Percentiles rank a stretch among this genome's conserved stretches.
phyloP scores from a whole-genome alignment of 2,113 vertebrate genomes.

The Eptatretus burgeri region DNA sequence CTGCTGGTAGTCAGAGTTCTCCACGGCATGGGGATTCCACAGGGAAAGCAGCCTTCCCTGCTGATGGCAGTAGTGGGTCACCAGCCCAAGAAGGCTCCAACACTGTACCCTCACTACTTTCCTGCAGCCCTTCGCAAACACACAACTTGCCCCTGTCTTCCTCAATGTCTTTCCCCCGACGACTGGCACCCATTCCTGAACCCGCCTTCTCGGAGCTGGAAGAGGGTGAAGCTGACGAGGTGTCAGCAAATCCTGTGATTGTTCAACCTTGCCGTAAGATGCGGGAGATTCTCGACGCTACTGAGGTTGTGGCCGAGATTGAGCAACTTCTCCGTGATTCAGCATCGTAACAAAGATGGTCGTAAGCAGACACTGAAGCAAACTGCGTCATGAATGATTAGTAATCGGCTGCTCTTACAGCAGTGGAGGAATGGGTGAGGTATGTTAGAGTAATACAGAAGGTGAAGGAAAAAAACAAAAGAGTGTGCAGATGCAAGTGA shows the following conservation, averaged over 20 bases:
- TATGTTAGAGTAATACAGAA: background rate
- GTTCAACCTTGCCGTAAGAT: background rate
- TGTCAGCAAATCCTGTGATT: no score
- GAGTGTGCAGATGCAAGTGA: no score
- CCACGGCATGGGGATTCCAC: background rate
- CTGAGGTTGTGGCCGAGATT: constrained; percentile 89
- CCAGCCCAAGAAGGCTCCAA: constrained; percentile 3
- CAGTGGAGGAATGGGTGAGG: constrained; percentile 11
- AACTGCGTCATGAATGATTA: constrained; percentile 11
- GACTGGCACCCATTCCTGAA: constrained; percentile 1
- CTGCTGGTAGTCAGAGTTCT: background rate
- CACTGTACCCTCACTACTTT: background rate
- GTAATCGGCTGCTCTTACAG: constrained; percentile 20
- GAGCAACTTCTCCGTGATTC: constrained; percentile 95
- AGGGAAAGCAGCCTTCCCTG: background rate
- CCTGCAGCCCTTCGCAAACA: background rate
- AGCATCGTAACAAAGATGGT: background rate
- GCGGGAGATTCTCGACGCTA: constrained; percentile 50
- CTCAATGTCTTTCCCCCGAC: background rate
- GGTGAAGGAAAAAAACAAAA: no score
- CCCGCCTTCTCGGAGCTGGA: background rate
- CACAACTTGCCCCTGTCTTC: constrained; percentile 3
- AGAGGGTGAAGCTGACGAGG: background rate
- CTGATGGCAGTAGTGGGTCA: background rate
- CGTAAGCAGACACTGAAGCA: no score